Evolutionary conservation across 2,113 vertebrate species (phyloP).

Genomic region (Promerops cafer): DNA sequence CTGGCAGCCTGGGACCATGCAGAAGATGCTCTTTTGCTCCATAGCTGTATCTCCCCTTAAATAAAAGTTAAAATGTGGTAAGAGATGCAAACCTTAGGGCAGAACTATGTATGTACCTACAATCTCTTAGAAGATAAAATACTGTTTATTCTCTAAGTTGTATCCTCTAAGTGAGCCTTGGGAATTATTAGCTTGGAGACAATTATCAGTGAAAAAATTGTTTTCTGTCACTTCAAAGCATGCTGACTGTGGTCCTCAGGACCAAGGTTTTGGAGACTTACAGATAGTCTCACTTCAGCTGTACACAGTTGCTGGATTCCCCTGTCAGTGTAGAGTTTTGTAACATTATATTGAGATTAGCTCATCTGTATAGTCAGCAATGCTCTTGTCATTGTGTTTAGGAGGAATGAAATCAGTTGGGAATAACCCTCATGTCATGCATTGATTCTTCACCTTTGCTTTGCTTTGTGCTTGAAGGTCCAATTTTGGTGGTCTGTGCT

Average conservation of each 20-base stretch:
- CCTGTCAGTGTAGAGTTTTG: neutral
- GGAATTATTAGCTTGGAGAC: neutral
- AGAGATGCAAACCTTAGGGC: neutral
- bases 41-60: neutral
- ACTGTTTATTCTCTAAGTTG: neutral
- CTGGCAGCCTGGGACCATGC: neutral
- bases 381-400: neutral
- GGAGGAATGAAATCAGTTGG: neutral
- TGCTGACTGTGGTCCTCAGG: neutral
- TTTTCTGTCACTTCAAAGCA: neutral
- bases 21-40: neutral
- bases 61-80: neutral
- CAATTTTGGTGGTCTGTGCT: neutral
- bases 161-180: neutral
- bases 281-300: neutral
- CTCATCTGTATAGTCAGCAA: rapidly evolving
- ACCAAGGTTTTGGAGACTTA: neutral
- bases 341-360: neutral
- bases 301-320: neutral
- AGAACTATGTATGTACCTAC: neutral
- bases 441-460: neutral
- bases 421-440: neutral
- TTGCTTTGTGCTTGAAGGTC: neutral
- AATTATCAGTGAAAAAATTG: neutral
- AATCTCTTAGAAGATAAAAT: neutral